A percentile compares a stretch with the other conserved stretches of the same genome.
Evolutionary conservation across 2,113 vertebrate genomes (phyloP).

Genomic region (Hypanus sabinus): DNA sequence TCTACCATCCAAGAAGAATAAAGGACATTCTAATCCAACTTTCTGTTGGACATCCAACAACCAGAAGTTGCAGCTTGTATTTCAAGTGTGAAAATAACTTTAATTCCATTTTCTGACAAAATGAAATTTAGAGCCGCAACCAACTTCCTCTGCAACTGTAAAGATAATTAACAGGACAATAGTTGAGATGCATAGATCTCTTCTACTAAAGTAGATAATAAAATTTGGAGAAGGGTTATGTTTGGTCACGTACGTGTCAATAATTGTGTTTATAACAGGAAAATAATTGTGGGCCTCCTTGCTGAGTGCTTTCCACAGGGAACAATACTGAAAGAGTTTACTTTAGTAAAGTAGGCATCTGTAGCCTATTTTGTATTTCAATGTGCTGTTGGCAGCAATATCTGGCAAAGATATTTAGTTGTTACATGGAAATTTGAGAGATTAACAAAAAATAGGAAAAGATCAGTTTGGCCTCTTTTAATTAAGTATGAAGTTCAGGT

Average conservation of each 20-base stretch:
- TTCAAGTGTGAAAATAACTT: too few relatives aligned
- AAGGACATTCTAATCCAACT: too few relatives aligned
- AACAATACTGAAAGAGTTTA: not conserved
- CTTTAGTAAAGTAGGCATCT: not conserved
- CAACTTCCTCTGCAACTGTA: too few relatives aligned
- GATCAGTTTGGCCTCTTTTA: not conserved
- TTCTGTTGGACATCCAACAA: too few relatives aligned
- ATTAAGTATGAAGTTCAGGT: not conserved
- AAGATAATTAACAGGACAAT: too few relatives aligned
- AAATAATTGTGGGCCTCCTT: not conserved
- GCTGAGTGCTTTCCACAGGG: not conserved
- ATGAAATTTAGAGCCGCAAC: too few relatives aligned
- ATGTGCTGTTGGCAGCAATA: not conserved
- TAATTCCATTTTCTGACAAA: too few relatives aligned
- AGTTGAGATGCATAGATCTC: not conserved
- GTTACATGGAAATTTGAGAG: not conserved
- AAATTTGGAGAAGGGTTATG: not conserved
- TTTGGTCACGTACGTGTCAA: not conserved
- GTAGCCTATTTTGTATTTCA: not conserved
- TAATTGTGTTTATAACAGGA: not conserved
- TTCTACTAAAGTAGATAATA: not conserved
- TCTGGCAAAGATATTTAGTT: not conserved
- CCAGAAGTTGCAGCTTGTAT: too few relatives aligned
- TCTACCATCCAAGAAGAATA: too few relatives aligned
- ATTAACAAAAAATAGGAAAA: not conserved